phyloP scores from a whole-genome alignment of 2,113 vertebrate genomes.

The Phycodurus eques region DNA sequence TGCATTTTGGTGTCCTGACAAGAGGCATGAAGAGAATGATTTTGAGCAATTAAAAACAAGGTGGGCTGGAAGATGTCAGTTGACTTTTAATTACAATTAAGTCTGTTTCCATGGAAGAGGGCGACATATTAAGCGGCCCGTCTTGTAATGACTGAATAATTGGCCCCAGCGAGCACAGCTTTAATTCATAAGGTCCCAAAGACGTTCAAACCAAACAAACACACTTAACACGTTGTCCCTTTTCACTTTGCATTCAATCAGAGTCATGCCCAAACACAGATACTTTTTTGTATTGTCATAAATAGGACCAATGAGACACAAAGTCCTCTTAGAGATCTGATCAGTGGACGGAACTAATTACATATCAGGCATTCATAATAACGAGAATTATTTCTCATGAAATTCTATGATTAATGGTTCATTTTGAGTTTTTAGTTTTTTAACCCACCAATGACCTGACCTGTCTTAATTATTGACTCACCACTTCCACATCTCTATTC shows the following conservation, averaged over 20 bases:
- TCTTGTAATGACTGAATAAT: slow-evolving; percentile 55
- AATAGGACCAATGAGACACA: slow-evolving; percentile 12
- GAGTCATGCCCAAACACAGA: slow-evolving; percentile 29
- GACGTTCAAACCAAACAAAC: slow-evolving; percentile 12
- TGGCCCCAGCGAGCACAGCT: slow-evolving; percentile 37
- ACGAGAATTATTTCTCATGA: background rate
- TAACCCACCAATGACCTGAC: background rate
- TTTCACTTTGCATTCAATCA: slow-evolving; percentile 38
- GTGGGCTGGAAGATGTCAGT: slow-evolving; percentile 9
- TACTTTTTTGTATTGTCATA: slow-evolving; percentile 6
- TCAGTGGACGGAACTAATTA: slow-evolving; percentile 17
- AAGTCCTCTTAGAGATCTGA: background rate
- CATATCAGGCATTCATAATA: background rate
- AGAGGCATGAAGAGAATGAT: background rate
- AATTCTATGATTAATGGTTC: background rate
- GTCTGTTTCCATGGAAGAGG: slow-evolving; percentile 27
- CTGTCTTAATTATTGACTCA: background rate
- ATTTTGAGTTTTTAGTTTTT: background rate
- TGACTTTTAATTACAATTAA: slow-evolving; percentile 24
- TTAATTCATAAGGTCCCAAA: slow-evolving; percentile 43
- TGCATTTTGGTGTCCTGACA: background rate
- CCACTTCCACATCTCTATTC: background rate
- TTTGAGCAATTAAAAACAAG: background rate
- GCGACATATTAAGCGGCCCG: slow-evolving; percentile 31
- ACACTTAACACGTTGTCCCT: slow-evolving; percentile 15